Evolutionary conservation across 2,888 invertebrate species (phyloP), one percentile per base, ranked within the genome.

Genomic region (Ganaspis brasiliensis): DNA sequence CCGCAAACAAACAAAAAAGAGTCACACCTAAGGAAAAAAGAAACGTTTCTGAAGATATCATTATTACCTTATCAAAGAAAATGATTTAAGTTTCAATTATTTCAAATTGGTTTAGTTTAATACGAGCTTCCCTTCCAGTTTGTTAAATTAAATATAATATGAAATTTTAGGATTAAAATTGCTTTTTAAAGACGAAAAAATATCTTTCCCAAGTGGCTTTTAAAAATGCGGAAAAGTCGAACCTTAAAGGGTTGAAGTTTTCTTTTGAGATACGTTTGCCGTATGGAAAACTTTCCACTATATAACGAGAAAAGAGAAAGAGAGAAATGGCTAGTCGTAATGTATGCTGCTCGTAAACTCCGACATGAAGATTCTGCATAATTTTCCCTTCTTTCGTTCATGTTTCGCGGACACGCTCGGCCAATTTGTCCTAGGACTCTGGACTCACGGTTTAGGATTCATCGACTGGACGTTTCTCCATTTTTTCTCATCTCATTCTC

Each of bases 331-430:
- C 59, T 24, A 14, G 37, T 6, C 70, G 61, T 82, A 83, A 86
- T 83, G 72, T 82, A 87, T 85, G 83, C 84, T 77, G 79, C 82
- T 83, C 82, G 85, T 84, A 87, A 87, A 86, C 84, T 82, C 80
- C 82, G 81, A 77, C 63, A 45, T 67, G 26, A 40, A 67, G 24
- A 67, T 67, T 67, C 45, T 24, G 67, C 45, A 67, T 67, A 75
- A 70, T 76, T 76, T 72, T 83, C 84, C 82, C 80, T 84, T 84
- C 84, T 85, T 84, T 80, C 84, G 85, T 85, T 83, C 81, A 84
- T 85, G 85, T 86, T 86, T 84, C 85, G 84, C 80, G 83, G 86
- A 86, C 87, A 87, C 87, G 87, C 86, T 86, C 85, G 83, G 83
- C 84, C 88, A 87, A 88, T 89, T 89, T 87, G 87, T 88, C 88